Conservation (phyloP, 2,888 invertebrate genomes). For the Eilema sororculum region DNA sequence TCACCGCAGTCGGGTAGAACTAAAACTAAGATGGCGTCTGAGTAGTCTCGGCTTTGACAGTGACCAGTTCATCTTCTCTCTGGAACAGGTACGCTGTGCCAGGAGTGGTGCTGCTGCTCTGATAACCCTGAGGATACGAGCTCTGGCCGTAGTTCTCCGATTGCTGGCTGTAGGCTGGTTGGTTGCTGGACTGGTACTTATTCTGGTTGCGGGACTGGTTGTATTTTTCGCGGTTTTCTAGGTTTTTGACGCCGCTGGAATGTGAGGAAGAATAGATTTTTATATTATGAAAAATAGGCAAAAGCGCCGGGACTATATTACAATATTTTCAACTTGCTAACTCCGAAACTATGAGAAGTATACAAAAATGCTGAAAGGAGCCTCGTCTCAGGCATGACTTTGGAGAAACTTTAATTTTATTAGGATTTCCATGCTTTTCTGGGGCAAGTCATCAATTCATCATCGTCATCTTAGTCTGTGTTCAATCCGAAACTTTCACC, state of each 20-base stretch:
- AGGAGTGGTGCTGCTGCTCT: conserved; percentile 75
- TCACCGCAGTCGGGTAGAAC: conserved; percentile 13
- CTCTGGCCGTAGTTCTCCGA: conserved; percentile 44
- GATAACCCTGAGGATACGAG: conserved; percentile 48
- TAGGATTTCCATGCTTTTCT: no score
- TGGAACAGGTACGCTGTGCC: conserved; percentile 87
- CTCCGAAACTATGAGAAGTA: no score
- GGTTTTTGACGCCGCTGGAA: conserved; percentile 67
- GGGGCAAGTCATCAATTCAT: no score
- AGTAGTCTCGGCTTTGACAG: conserved; percentile 75
- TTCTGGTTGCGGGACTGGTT: conserved; percentile 54
- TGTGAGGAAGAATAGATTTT: neutral
- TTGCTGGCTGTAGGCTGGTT: conserved; percentile 45
- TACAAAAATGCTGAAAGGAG: no score
- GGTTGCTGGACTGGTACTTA: conserved; percentile 47
- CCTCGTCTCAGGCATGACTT: no score
- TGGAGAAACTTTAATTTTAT: no score
- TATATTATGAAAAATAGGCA: neutral
- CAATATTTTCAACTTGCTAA: no score
- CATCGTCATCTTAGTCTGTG: no score
- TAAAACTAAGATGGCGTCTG: conserved; percentile 63
- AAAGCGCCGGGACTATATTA: neutral
- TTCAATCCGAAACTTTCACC: no score
- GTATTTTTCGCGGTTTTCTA: conserved; percentile 58
- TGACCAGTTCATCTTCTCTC: conserved; percentile 79